Conservation (phyloP, 1,140 invertebrate species). For the Brachionus manjavacas region DNA sequence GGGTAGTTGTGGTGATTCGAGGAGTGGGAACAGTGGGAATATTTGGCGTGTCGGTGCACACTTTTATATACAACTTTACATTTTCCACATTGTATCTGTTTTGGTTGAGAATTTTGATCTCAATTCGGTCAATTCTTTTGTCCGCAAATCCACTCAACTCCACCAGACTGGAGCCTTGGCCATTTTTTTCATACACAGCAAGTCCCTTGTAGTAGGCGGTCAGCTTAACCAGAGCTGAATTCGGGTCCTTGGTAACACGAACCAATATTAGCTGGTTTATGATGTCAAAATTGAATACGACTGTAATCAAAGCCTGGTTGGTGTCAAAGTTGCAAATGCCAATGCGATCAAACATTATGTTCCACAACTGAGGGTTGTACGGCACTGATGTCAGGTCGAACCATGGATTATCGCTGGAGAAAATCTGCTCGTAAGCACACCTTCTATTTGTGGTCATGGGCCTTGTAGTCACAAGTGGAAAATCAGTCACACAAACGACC, state of each 20-base stretch:
- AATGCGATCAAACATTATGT: background rate
- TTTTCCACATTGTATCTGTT: background rate
- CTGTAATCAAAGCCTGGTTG: background rate
- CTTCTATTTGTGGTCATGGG: background rate
- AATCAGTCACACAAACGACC: background rate
- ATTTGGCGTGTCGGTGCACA: background rate
- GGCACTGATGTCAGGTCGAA: background rate
- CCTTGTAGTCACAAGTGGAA: background rate
- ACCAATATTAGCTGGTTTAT: background rate
- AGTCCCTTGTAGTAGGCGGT: background rate
- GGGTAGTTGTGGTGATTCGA: background rate
- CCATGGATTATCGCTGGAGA: background rate
- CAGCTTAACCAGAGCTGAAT: background rate
- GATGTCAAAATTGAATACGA: background rate
- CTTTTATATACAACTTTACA: conserved; percentile 2
- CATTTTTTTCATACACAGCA: background rate
- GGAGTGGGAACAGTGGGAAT: background rate
- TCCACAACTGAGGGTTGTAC: background rate
- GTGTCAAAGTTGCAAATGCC: background rate
- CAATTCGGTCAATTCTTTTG: background rate
- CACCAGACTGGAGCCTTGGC: background rate
- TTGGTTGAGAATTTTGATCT: background rate
- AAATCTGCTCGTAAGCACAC: background rate
- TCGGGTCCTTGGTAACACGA: background rate
- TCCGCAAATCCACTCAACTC: background rate